phyloP scores from a whole-genome alignment of 2,888 invertebrate species.

The Hydrotaea cyrtoneurina region DNA sequence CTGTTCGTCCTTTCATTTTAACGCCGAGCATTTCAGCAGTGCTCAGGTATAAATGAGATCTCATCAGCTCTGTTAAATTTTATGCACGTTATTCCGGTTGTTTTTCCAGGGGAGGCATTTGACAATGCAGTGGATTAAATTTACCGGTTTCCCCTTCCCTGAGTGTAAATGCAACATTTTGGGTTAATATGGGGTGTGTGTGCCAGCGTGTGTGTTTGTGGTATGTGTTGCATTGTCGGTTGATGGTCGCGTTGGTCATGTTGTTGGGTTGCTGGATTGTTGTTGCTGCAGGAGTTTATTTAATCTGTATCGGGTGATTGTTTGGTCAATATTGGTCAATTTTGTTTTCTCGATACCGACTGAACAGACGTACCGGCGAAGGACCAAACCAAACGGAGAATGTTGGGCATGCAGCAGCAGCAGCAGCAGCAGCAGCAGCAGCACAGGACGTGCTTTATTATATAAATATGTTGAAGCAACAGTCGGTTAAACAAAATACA shows the following conservation, averaged over 20 bases:
- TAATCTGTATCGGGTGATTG: conserved; percentile 58
- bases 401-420: not conserved
- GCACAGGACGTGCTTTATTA: conserved; percentile 21
- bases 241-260: conserved; percentile 3
- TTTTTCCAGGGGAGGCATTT: conserved; percentile 38
- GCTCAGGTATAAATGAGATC: conserved; percentile 40
- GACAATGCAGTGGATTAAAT: conserved; percentile 58
- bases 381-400: conserved; percentile 12
- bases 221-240: not conserved
- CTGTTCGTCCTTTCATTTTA: not conserved
- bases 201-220: not conserved
- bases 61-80: conserved; percentile 33
- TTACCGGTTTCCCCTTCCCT: conserved; percentile 35
- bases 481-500: conserved; percentile 20
- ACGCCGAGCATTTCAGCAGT: not conserved
- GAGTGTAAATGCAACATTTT: not conserved
- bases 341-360: conserved; percentile 23
- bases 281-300: conserved; percentile 56
- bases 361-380: not conserved
- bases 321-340: conserved; percentile 63
- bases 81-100: conserved; percentile 7
- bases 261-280: not conserved
- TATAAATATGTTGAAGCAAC: conserved; percentile 34
- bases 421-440: not conserved
- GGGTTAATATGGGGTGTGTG: not conserved